A percentile compares a stretch with the other conserved stretches of the same genome.
Evolutionary conservation across 35 echinoderm and acorn worm species (phyloP).

Genomic region (Lytechinus pictus): DNA sequence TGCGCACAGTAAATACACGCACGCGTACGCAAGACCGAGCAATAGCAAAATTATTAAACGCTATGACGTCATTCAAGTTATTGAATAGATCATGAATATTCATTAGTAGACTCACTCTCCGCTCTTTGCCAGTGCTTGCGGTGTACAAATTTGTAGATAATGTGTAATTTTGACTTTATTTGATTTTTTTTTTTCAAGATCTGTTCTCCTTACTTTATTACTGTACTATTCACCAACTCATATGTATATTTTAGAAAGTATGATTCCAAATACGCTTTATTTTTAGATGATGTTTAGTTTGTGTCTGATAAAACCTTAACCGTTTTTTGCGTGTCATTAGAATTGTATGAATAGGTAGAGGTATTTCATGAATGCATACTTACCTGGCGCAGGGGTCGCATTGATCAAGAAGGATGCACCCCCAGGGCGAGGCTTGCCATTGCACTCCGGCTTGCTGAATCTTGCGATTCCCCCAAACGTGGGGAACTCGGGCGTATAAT

Average conservation of each 20-base stretch:
- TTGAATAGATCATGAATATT: background rate
- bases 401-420: conserved; percentile 42
- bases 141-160: background rate
- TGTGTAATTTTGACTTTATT: no score
- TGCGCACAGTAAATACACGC: no score
- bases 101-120: background rate
- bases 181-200: no score
- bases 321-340: background rate
- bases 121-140: background rate
- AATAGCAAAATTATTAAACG: background rate
- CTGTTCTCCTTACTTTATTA: no score
- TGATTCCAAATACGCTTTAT: background rate
- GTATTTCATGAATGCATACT: background rate
- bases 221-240: no score
- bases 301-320: background rate
- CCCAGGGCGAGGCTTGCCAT: conserved; percentile 34
- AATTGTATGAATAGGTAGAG: background rate
- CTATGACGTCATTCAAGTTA: background rate
- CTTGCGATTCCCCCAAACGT: conserved; percentile 56
- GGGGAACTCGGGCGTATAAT: conserved; percentile 13
- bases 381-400: conserved; percentile 12
- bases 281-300: background rate
- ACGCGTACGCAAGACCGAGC: background rate
- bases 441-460: conserved; percentile 34
- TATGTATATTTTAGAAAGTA: no score